phyloP scores from a whole-genome alignment of 2,888 invertebrate genomes.

The Mimas tiliae region DNA sequence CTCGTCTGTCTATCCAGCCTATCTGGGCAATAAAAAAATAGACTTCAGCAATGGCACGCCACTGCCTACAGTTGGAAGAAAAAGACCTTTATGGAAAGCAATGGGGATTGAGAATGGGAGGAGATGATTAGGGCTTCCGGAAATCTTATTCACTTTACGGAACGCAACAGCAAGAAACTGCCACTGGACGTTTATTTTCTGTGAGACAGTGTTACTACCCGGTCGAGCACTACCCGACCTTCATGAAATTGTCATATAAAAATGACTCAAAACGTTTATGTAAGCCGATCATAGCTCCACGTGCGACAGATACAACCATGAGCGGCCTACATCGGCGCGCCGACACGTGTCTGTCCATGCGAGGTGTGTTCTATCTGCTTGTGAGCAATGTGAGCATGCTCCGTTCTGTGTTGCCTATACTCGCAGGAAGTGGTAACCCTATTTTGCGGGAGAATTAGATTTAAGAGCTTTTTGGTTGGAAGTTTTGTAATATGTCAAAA shows the following conservation, averaged over 20 bases:
- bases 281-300: conserved; percentile 34
- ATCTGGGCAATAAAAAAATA: too few species aligned
- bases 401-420: conserved; percentile 10
- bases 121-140: too few species aligned
- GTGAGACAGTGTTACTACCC: too few species aligned
- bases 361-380: conserved; percentile 39
- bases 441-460: not conserved
- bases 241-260: not conserved
- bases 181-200: too few species aligned
- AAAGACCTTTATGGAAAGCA: too few species aligned
- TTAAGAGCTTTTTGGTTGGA: not conserved
- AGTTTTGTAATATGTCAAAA: too few species aligned
- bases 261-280: not conserved
- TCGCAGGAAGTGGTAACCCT: conserved; percentile 18
- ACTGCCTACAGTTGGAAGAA: too few species aligned
- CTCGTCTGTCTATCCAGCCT: too few species aligned
- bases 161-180: too few species aligned
- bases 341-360: conserved; percentile 60
- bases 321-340: conserved; percentile 39
- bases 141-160: too few species aligned
- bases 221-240: not conserved
- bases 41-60: too few species aligned
- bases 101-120: too few species aligned
- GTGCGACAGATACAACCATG: conserved; percentile 50
- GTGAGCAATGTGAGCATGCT: conserved; percentile 31